Evolutionary conservation across 2,888 invertebrate genomes (phyloP), one percentile per base, ranked within the genome.

Genomic region (Drosophila macrospina): DNA sequence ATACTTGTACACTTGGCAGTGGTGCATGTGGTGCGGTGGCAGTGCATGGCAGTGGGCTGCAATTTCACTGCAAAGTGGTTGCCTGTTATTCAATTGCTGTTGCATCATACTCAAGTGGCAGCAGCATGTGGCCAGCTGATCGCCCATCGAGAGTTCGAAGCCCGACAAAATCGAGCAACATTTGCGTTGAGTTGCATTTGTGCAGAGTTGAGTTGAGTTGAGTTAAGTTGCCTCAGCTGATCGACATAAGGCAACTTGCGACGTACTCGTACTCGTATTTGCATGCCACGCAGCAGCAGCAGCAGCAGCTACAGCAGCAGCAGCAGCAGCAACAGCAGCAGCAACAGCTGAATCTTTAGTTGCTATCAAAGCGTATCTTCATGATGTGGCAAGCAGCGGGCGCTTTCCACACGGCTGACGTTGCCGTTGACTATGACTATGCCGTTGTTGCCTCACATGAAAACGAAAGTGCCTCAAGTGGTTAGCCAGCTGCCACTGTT

Each of bases 391-490:
- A 41, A 30, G 26, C 78, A 69, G 60, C 71, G 63, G 70, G 65
- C 84, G 83, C 88, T 88, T 85, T 88, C 86, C 84, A 88, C 59
- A 66, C 78, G 70, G 63, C 78, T 78, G 84, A 55, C 66, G 64
- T 36, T 13, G 24, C 52, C 59, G 68, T 48, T 62, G 60, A n/a
- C n/a, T n/a, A n/a, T 78, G 84, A 55, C 66, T 62, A 13, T 13
- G 24, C 52, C 59, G 68, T 48, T 62, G 60, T 70, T 73, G 89
- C 80, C 84, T 86, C 76, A 72, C 84, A 90, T 82, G 91, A 91
- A 91, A 90, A 90, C 90, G 91, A 91, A 90, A 90, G 90, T 88
- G 87, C 78, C 80, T 76, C 82, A 85, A 85, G 85, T 86, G 79
- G 79, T 80, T 81, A 36, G 73, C 85, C 78, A 86, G 85, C 63